These are phyloP conservation scores for Calephelis perditalis DNA, from an alignment of 2,888 invertebrate genomes.

Conservation along the genomic window DNA sequence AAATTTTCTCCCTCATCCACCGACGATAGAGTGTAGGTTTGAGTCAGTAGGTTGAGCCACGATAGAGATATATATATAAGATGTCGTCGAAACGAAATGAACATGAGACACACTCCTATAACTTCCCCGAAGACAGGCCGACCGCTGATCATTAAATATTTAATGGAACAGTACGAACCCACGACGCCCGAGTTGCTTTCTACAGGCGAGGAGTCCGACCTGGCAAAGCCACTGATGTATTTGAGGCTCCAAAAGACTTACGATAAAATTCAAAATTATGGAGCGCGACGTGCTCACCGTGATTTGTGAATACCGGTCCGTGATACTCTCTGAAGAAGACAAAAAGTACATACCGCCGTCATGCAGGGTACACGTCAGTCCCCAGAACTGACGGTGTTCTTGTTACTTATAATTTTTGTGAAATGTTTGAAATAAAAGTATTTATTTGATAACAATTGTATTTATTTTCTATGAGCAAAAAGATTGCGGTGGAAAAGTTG, in stretches of 20 bases:
- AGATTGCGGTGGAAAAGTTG: no score
- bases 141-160: not conserved
- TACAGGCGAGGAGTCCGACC: not conserved
- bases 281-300: conserved; percentile 1
- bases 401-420: no score
- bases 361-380: not conserved
- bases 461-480: no score
- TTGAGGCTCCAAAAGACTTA: not conserved
- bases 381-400: no score
- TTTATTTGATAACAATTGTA: no score
- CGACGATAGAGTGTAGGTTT: no score
- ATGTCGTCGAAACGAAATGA: no score
- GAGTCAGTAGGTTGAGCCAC: no score
- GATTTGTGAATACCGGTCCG: conserved; percentile 3
- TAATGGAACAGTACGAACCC: not conserved
- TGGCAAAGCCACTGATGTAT: not conserved
- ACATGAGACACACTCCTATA: no score
- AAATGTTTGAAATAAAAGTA: no score
- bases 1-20: no score
- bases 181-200: not conserved
- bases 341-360: conserved; percentile 1
- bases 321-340: conserved; percentile 4
- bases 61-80: no score
- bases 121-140: not conserved
- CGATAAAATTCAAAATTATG: not conserved